phyloP scores from a whole-genome alignment of 2,113 vertebrate genomes.

The Sylvia atricapilla region DNA sequence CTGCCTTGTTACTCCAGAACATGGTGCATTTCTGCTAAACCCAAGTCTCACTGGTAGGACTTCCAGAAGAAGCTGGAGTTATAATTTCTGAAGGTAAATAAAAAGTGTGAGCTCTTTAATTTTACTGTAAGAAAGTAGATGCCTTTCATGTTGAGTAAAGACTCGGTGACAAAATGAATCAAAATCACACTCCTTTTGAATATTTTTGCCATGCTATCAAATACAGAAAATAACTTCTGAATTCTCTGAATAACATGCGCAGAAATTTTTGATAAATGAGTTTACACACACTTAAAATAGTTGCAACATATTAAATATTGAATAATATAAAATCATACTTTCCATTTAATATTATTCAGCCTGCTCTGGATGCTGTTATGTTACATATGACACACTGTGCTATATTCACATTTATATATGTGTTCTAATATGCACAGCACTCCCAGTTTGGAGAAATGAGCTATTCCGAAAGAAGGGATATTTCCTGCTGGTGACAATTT shows the following conservation, averaged over 20 bases:
- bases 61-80: not conserved
- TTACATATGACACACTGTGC: not conserved
- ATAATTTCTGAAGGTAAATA: not conserved
- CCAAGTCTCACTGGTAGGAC: not conserved
- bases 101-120: not conserved
- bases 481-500: not conserved
- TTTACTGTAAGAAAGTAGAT: not conserved
- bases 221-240: not conserved
- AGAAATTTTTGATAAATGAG: not conserved
- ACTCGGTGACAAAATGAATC: not conserved
- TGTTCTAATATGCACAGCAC: not conserved
- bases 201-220: not conserved
- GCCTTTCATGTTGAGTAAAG: not conserved
- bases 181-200: not conserved
- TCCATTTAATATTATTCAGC: not conserved
- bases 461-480: not conserved
- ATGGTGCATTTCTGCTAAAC: not conserved
- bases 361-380: not conserved
- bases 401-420: not conserved
- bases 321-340: not conserved
- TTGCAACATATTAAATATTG: not conserved
- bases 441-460: not conserved
- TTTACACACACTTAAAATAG: not conserved
- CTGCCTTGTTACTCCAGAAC: not conserved
- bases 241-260: not conserved